phyloP scores from a whole-genome alignment of 2,888 invertebrate species.

The Rhamphomyia laevipes region DNA sequence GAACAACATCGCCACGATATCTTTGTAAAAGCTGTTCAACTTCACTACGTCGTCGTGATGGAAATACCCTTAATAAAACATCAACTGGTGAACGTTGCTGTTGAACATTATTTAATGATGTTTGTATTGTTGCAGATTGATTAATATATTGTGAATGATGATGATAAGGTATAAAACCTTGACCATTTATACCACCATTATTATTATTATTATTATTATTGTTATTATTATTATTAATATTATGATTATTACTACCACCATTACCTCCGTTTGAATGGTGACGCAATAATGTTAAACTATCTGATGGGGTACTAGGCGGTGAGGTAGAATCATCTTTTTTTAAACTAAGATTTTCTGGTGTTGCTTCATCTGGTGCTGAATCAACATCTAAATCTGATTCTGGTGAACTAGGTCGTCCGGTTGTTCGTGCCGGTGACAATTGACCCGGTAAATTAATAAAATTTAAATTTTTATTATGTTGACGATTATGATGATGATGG shows the following conservation, averaged over 20 bases:
- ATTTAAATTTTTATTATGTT: conserved; percentile 3
- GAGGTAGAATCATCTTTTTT: conserved; percentile 48
- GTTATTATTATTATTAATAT: conserved; percentile 11
- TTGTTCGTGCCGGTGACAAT: conserved; percentile 34
- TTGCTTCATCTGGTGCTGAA: conserved; percentile 41
- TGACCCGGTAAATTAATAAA: conserved; percentile 31
- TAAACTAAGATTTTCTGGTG: conserved; percentile 71
- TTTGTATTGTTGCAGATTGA: conserved; percentile 27
- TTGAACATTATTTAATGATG: conserved; percentile 27
- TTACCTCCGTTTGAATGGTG: conserved; percentile 18
- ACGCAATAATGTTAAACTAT: conserved; percentile 31
- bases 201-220: conserved; percentile 23
- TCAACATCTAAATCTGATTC: conserved; percentile 39
- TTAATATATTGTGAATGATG: conserved; percentile 31
- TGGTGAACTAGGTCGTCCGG: conserved; percentile 37
- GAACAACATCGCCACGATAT: conserved; percentile 79
- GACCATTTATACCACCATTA: conserved; percentile 25
- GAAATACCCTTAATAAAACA: conserved; percentile 79
- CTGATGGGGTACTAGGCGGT: conserved; percentile 35
- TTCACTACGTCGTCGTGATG: conserved; percentile 71
- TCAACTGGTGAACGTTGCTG: conserved; percentile 68
- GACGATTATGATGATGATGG: conserved; percentile 19
- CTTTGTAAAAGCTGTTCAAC: conserved; percentile 75
- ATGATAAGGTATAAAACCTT: conserved; percentile 39
- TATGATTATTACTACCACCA: conserved; percentile 26